Evolutionary conservation across 2,797 vertebrate species (phyloP).

Genomic region (Tamandua tetradactyla): DNA sequence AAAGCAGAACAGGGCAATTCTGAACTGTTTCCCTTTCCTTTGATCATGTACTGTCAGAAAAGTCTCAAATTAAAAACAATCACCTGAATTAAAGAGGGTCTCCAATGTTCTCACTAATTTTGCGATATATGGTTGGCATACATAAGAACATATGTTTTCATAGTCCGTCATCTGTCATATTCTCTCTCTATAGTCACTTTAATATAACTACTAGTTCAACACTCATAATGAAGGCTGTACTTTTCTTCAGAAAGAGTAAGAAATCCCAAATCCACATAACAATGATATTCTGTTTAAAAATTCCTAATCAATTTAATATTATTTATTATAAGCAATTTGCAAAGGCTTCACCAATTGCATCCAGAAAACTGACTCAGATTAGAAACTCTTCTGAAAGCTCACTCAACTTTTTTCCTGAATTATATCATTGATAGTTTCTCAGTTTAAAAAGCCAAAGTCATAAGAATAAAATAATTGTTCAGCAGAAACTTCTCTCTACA

Average conservation of each 20-base stretch:
- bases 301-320: neutral
- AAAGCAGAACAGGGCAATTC: neutral
- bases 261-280: neutral
- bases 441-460: slow-evolving; percentile 41
- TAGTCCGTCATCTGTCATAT: neutral
- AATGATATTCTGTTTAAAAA: neutral
- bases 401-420: slow-evolving; percentile 70
- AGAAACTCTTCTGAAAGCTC: slow-evolving; percentile 44
- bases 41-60: neutral
- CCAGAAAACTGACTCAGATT: slow-evolving; percentile 15
- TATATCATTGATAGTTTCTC: slow-evolving; percentile 8
- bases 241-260: neutral
- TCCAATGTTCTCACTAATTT: neutral
- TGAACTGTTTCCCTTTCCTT: neutral
- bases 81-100: neutral
- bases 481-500: slow-evolving; percentile 22
- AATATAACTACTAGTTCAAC: neutral
- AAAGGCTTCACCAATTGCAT: slow-evolving; percentile 12
- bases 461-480: neutral
- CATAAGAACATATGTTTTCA: neutral
- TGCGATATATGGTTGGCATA: neutral
- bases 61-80: neutral
- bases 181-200: neutral
- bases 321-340: neutral
- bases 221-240: neutral